Base-by-base conservation (phyloP, 1,140 invertebrate species). In the Ooceraea biroi region DNA sequence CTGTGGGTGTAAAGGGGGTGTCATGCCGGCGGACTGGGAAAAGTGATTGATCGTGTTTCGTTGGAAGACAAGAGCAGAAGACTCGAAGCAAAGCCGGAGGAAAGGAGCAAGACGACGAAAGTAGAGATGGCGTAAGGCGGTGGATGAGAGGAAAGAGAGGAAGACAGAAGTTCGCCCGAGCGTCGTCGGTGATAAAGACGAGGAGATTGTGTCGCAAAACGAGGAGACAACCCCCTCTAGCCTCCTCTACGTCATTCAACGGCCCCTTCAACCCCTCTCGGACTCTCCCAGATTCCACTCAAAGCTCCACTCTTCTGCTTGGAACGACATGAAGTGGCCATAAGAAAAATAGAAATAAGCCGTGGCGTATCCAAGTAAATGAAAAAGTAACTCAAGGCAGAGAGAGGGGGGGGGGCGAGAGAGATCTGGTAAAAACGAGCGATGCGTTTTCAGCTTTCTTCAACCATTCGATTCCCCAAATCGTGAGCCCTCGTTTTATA, bases 21-120 rank as follows among this genome's bases (percentile, higher is more conserved):
- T 93, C 93, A 93, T 89, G 93, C 92, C 89, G 91, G 91, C 90
- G 89, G 88, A 88, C 87, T 86, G 91, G 91, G 92, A 93, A 93
- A 91, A 94, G 93, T 94, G 94, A 94, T 94, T 94, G 93, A 94
- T 94, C 86, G 92, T 94, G 91, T 94, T 94, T 93, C 91, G 91
- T 91, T 92, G 93, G 94, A 94, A 94, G 92, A 93, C 90, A 91
- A 91, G 89, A 91, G 85, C 68, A 77, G 82, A 60, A 80, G 68
- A 86, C 65, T 80, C 61, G 88, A 58, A 22, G 60, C 30, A 80
- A 83, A 88, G 69, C 72, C 46, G 50, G 65, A 80, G 88, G 80
- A 76, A 84, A 83, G 73, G 85, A 88, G 87, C 77, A 55, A 85
- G 87, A 91, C 46, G 86, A 88, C 86, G 87, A 84, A 86, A 78